Percentiles rank a stretch among this genome's conserved stretches.
Conservation (phyloP, 2,888 invertebrate genomes). For the Odontocerum albicorne region DNA sequence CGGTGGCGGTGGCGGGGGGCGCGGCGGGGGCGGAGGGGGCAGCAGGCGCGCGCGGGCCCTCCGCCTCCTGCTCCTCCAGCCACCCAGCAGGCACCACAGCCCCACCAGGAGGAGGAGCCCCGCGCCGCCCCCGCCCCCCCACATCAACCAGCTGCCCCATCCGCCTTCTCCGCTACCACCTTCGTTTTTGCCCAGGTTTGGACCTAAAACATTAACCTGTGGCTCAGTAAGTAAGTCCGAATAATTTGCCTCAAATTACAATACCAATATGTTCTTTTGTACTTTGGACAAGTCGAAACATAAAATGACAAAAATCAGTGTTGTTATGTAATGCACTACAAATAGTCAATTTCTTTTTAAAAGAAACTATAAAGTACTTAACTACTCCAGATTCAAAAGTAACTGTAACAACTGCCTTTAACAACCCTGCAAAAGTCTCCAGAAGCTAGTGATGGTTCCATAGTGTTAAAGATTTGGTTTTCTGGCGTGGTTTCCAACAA, state of each 20-base stretch:
- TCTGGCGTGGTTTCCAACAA: too few species aligned
- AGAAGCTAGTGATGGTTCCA: too few species aligned
- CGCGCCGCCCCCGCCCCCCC: conserved; percentile 30
- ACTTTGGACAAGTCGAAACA: too few species aligned
- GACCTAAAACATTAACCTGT: conserved; percentile 30
- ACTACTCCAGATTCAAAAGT: too few species aligned
- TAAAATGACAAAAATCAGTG: too few species aligned
- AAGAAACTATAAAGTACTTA: too few species aligned
- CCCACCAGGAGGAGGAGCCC: conserved; percentile 40
- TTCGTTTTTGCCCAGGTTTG: conserved; percentile 30
- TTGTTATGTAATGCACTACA: too few species aligned
- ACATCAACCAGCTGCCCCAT: conserved; percentile 35
- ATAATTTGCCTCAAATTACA: not conserved
- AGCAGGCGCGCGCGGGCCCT: conserved; percentile 50
- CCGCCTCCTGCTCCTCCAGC: conserved; percentile 48
- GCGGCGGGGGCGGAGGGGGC: conserved; percentile 46
- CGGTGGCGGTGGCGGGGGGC: conserved; percentile 45
- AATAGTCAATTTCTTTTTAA: too few species aligned
- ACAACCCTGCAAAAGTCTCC: too few species aligned
- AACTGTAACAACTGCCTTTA: too few species aligned
- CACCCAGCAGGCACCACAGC: conserved; percentile 36
- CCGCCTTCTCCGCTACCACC: conserved; percentile 16
- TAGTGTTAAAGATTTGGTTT: too few species aligned
- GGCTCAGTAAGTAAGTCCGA: conserved; percentile 27
- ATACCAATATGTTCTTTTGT: too few species aligned